phyloP scores from a whole-genome alignment of 1,140 invertebrate genomes.

The Dermatophagoides farinae region DNA sequence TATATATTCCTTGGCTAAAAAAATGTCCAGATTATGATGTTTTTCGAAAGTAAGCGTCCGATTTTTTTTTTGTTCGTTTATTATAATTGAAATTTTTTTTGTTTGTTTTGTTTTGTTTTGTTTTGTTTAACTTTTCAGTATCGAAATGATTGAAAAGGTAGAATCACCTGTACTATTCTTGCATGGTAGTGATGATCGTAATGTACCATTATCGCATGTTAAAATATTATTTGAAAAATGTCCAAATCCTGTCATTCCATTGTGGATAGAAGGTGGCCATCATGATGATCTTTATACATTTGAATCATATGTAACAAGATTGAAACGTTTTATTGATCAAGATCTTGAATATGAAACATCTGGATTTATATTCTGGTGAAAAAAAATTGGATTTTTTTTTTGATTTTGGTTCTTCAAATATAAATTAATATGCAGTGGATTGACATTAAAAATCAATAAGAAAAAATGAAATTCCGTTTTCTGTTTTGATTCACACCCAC shows the following conservation, averaged over 20 bases:
- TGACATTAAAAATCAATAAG: neutral
- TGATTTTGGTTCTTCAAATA: too few relatives aligned
- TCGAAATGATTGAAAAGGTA: constrained; percentile 95
- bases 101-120: too few relatives aligned
- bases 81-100: neutral
- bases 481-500: neutral
- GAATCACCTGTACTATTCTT: constrained; percentile 94
- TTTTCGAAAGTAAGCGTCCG: constrained; percentile 7
- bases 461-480: neutral
- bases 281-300: constrained; percentile 97
- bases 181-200: constrained; percentile 97
- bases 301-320: constrained; percentile 83
- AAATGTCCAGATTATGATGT: constrained; percentile 2
- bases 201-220: constrained; percentile 96
- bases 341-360: too few relatives aligned
- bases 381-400: too few relatives aligned
- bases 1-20: neutral
- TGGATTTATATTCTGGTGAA: too few relatives aligned
- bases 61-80: neutral
- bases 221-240: constrained; percentile 79
- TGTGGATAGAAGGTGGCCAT: constrained; percentile 91
- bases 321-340: constrained; percentile 72
- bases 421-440: too few relatives aligned
- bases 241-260: constrained; percentile 80
- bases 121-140: constrained; percentile 53